Percentiles rank a stretch among this genome's conserved stretches.
Conservation (phyloP, 2,113 vertebrate species). For the Scytalopus superciliaris region DNA sequence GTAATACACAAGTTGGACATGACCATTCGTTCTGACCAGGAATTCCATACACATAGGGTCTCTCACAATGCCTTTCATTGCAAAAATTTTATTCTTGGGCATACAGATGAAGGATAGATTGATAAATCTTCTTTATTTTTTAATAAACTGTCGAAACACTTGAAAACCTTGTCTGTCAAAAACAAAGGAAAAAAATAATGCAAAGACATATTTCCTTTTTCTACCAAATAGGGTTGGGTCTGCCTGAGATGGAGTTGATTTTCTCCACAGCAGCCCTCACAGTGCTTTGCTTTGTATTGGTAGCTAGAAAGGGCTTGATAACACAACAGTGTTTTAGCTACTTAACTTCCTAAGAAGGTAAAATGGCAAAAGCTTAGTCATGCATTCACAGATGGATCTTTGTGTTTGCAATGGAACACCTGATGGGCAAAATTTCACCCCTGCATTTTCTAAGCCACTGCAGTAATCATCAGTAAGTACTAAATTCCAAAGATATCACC, state of each 20-base stretch:
- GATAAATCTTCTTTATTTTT: neutral
- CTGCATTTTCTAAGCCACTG: neutral
- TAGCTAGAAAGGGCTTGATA: neutral
- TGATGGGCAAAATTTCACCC: neutral
- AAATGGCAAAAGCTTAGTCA: neutral
- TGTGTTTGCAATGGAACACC: neutral
- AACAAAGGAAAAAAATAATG: neutral
- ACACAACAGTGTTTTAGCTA: neutral
- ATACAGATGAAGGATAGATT: neutral
- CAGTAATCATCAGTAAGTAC: neutral
- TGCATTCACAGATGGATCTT: neutral
- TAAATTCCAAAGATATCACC: neutral
- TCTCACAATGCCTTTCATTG: neutral
- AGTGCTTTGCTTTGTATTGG: neutral
- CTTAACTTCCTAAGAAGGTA: neutral
- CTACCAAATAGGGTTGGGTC: neutral
- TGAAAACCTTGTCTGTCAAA: neutral
- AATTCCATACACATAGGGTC: neutral
- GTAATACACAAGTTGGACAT: neutral
- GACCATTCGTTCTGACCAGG: neutral
- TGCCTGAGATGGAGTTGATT: neutral
- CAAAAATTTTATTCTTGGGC: neutral
- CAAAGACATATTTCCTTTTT: neutral
- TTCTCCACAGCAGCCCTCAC: neutral
- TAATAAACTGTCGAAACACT: neutral